Conservation (phyloP, 2,113 vertebrate genomes). For the Neogobius melanostomus region DNA sequence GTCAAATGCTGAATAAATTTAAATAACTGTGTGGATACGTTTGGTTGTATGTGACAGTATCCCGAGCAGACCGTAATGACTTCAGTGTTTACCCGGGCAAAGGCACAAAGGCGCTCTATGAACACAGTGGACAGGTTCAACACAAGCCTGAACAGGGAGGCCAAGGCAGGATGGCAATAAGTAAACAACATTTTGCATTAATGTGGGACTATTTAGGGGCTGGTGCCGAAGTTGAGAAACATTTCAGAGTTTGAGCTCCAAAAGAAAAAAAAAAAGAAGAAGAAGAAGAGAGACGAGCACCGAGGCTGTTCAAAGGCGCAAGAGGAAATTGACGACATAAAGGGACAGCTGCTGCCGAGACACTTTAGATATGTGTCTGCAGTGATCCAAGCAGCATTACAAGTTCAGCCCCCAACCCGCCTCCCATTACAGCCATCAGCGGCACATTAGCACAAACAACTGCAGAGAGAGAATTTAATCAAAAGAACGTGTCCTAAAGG, state of each 20-base stretch:
- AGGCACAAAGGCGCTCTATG: constrained; percentile 36
- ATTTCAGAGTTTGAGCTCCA: constrained; percentile 6
- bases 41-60: constrained; percentile 35
- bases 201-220: constrained; percentile 10
- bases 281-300: neutral
- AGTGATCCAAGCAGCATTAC: constrained; percentile 41
- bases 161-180: constrained; percentile 16
- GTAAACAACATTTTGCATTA: constrained; percentile 17
- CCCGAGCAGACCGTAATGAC: constrained; percentile 23
- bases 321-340: constrained; percentile 35
- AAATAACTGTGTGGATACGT: constrained; percentile 47
- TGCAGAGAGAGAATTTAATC: constrained; percentile 63
- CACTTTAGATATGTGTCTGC: constrained; percentile 32
- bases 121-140: constrained; percentile 25
- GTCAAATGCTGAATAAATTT: constrained; percentile 48
- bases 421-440: constrained; percentile 49
- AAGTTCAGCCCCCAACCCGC: constrained; percentile 24
- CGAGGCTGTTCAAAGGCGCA: constrained; percentile 11
- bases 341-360: constrained; percentile 34
- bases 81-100: constrained; percentile 31
- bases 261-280: neutral
- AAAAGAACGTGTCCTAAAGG: constrained; percentile 57
- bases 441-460: constrained; percentile 54
- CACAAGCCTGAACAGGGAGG: constrained; percentile 11
- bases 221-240: neutral